phyloP scores from a whole-genome alignment of 2,888 invertebrate genomes.

The Drosophila melanosoma region DNA sequence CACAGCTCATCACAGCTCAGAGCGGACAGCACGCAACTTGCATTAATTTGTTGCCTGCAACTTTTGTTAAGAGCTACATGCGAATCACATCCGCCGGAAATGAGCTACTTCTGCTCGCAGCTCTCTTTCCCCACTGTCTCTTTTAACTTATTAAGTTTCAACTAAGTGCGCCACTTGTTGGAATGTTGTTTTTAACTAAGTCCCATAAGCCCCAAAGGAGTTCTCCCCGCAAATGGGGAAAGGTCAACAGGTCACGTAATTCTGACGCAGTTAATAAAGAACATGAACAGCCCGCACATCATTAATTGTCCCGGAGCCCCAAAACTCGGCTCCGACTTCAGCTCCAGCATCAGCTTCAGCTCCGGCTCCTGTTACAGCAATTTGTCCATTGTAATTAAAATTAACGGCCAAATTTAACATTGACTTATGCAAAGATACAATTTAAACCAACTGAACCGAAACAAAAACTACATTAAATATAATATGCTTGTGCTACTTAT shows the following conservation, averaged over 20 bases:
- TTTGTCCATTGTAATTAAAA: conserved; percentile 73
- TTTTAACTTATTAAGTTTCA: conserved; percentile 70
- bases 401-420: conserved; percentile 58
- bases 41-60: conserved; percentile 65
- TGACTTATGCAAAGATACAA: conserved; percentile 49
- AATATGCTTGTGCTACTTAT: background rate
- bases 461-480: background rate
- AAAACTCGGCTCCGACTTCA: background rate
- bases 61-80: conserved; percentile 45
- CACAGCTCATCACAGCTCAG: conserved; percentile 1
- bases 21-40: conserved; percentile 51
- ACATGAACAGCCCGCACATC: conserved; percentile 56
- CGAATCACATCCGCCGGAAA: conserved; percentile 74
- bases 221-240: conserved; percentile 5
- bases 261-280: conserved; percentile 61
- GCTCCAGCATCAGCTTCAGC: conserved; percentile 3
- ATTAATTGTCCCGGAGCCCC: conserved; percentile 45
- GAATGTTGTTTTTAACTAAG: conserved; percentile 39
- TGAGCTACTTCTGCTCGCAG: conserved; percentile 47
- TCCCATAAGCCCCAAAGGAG: conserved; percentile 34
- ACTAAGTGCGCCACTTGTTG: conserved; percentile 65
- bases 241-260: conserved; percentile 60
- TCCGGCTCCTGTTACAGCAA: conserved; percentile 64
- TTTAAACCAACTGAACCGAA: conserved; percentile 1
- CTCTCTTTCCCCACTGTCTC: background rate